These are phyloP conservation scores for Rhyacophila evoluta DNA, from an alignment of 2,888 invertebrate species.

Conservation along the genomic window DNA sequence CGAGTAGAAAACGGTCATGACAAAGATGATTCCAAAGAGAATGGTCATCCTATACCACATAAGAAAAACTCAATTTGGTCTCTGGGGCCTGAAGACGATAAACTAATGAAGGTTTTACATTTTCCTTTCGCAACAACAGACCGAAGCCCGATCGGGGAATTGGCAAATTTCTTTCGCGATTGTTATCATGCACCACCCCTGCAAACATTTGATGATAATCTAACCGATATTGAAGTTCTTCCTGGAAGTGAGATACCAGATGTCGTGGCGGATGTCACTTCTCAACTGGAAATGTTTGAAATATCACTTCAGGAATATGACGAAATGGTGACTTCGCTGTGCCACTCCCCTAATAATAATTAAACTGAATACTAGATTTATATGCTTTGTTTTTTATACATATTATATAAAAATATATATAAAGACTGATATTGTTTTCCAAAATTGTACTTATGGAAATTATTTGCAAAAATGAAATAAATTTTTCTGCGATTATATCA, in stretches of 20 bases:
- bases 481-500: conserved; percentile 12
- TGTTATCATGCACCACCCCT: conserved; percentile 62
- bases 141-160: conserved; percentile 62
- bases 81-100: conserved; percentile 59
- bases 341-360: conserved; percentile 53
- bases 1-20: background rate
- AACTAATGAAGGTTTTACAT: conserved; percentile 62
- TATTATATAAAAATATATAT: conserved; percentile 23
- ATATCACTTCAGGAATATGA: conserved; percentile 63
- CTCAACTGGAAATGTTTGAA: conserved; percentile 63
- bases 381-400: conserved; percentile 24
- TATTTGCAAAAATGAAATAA: conserved; percentile 24
- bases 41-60: background rate
- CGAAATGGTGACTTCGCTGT: conserved; percentile 62
- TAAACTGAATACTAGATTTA: conserved; percentile 22
- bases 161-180: conserved; percentile 64
- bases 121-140: conserved; percentile 63
- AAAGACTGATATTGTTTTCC: conserved; percentile 24
- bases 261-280: conserved; percentile 60
- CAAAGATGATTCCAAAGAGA: conserved; percentile 12
- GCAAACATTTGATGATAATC: conserved; percentile 53
- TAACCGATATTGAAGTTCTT: conserved; percentile 5
- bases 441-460: conserved; percentile 24
- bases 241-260: conserved; percentile 1
- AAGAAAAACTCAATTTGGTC: conserved; percentile 37